These are phyloP conservation scores for Brenthis ino DNA, from an alignment of 2,888 invertebrate genomes.

Conservation along the genomic window DNA sequence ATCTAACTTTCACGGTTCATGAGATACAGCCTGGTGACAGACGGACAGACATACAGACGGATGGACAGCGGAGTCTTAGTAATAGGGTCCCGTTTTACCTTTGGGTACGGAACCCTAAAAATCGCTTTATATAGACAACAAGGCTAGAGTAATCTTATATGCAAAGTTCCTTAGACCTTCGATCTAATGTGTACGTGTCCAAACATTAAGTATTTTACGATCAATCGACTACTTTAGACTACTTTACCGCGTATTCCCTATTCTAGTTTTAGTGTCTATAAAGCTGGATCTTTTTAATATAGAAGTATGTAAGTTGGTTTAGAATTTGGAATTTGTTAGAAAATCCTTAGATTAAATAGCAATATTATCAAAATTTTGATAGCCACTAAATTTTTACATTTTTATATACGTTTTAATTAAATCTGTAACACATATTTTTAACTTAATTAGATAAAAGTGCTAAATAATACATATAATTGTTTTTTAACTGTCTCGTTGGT, in stretches of 20 bases:
- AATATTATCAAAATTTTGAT: too few species aligned
- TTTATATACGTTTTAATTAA: too few species aligned
- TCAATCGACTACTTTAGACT: slow-evolving; percentile 24
- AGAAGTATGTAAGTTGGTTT: slow-evolving; percentile 16
- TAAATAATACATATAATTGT: too few species aligned
- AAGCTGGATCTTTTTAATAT: slow-evolving; percentile 25
- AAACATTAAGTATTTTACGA: slow-evolving; percentile 34
- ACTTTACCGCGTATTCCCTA: slow-evolving; percentile 11
- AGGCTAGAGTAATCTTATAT: slow-evolving; percentile 8
- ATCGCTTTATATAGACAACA: background rate
- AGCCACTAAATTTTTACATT: too few species aligned
- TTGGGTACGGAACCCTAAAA: background rate
- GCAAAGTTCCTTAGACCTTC: slow-evolving; percentile 27
- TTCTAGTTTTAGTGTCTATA: slow-evolving; percentile 29
- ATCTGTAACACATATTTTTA: too few species aligned
- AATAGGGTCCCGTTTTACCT: too few species aligned
- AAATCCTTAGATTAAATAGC: background rate
- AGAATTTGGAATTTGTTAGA: background rate
- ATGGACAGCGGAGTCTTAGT: too few species aligned
- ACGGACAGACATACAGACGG: too few species aligned
- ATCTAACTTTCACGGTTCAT: too few species aligned
- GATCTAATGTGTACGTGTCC: slow-evolving; percentile 22
- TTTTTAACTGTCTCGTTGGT: too few species aligned
- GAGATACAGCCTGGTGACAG: too few species aligned
- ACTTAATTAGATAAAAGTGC: too few species aligned